Conservation (phyloP, 2,888 invertebrate genomes). For the Pharmacophagus antenor region DNA sequence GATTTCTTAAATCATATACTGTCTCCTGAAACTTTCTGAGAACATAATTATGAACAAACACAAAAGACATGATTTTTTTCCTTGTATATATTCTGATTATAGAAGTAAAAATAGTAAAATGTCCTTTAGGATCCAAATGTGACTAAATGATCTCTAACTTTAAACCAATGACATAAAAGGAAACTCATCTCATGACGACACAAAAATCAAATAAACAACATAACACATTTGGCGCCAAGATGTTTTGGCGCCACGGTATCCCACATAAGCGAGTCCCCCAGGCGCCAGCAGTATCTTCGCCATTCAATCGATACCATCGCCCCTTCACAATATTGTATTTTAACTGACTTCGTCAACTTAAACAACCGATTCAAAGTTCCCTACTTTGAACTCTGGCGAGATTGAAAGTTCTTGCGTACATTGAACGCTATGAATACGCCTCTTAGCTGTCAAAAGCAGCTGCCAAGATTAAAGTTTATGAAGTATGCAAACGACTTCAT, state of each 20-base stretch:
- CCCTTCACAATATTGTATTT: slow-evolving; percentile 23
- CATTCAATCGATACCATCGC: slow-evolving; percentile 18
- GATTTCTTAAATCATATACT: no score
- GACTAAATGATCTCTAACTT: no score
- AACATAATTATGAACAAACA: no score
- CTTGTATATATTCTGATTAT: no score
- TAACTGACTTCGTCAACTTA: slow-evolving; percentile 26
- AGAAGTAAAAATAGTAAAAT: no score
- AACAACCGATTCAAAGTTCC: slow-evolving; percentile 22
- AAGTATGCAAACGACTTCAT: slow-evolving; percentile 14
- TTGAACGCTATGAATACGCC: slow-evolving; percentile 25
- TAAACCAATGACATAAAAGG: neutral
- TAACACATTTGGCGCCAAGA: neutral
- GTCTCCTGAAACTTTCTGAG: no score
- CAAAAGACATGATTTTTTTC: no score
- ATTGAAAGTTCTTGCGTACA: slow-evolving; percentile 19
- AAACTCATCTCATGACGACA: neutral
- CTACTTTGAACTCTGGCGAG: slow-evolving; percentile 15
- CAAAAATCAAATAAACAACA: neutral
- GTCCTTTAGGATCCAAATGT: no score
- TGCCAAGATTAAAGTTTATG: slow-evolving; percentile 14
- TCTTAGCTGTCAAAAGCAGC: slow-evolving; percentile 26
- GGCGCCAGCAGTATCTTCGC: slow-evolving; percentile 1
- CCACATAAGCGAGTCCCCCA: neutral
- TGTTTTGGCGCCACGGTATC: slow-evolving; percentile 17